Percentiles rank a stretch among this genome's conserved stretches.
Conservation (phyloP, 1,140 invertebrate species). For the Brachionus angularis region DNA sequence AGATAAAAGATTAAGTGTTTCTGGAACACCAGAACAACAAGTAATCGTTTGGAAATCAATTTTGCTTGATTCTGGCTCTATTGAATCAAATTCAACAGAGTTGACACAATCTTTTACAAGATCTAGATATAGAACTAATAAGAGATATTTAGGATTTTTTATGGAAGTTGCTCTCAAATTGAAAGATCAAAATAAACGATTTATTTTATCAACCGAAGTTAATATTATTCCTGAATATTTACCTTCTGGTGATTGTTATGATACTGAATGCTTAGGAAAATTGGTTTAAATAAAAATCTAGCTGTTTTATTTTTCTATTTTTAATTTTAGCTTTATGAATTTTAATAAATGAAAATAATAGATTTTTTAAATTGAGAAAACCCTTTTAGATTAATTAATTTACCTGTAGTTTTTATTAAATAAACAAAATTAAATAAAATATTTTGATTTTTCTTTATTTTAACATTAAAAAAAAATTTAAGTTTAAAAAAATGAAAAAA, state of each 20-base stretch:
- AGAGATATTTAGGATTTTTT: slow-evolving; percentile 9
- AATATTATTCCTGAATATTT: slow-evolving; percentile 50
- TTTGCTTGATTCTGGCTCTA: too few species aligned
- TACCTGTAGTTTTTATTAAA: too few species aligned
- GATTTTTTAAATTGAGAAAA: too few species aligned
- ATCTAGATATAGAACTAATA: not conserved
- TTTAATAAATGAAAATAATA: slow-evolving; percentile 8
- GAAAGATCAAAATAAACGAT: not conserved
- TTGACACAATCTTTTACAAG: not conserved
- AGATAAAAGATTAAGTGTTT: too few species aligned
- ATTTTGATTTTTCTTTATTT: too few species aligned
- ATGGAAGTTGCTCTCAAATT: slow-evolving; percentile 12
- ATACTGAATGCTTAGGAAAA: slow-evolving; percentile 47
- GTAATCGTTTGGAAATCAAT: too few species aligned
- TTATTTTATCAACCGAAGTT: slow-evolving; percentile 48
- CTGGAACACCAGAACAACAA: too few species aligned
- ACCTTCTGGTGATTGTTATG: slow-evolving; percentile 50
- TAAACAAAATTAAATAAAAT: too few species aligned
- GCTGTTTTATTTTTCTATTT: not conserved
- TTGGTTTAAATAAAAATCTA: slow-evolving; percentile 47
- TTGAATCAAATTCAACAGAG: too few species aligned
- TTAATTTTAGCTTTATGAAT: not conserved
- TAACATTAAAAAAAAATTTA: too few species aligned
- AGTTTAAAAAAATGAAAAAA: too few species aligned
- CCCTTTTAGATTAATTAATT: too few species aligned